A percentile compares a stretch with the other conserved stretches of the same genome.
These are phyloP conservation scores for Typhlomys cinereus DNA, from an alignment of 2,113 vertebrate genomes.

Conservation along the genomic window DNA sequence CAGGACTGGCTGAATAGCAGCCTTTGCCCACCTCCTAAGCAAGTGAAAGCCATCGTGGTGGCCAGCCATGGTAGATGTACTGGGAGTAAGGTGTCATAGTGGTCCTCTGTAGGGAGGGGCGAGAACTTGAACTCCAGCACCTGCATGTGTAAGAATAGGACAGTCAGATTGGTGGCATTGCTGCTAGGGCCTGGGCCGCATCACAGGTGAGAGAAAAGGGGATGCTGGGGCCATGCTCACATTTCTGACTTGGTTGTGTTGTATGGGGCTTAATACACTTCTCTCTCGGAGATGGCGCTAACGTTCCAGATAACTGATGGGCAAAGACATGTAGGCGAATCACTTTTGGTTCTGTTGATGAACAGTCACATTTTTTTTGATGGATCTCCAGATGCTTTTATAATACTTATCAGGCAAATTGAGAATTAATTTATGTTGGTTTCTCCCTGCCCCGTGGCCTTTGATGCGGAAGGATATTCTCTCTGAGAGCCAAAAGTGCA, in stretches of 20 bases:
- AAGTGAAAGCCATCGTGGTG: not conserved
- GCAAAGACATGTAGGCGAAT: not conserved
- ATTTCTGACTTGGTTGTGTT: no score
- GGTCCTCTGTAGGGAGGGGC: not conserved
- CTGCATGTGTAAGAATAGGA: no score
- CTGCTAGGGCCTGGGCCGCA: not conserved
- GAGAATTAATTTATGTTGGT: not conserved
- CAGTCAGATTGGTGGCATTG: not conserved
- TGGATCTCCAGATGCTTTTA: not conserved
- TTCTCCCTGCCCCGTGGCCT: not conserved
- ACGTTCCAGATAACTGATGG: not conserved
- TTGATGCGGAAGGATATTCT: not conserved
- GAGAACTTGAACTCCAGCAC: not conserved
- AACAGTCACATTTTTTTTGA: not conserved
- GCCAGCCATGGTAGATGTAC: accelerated
- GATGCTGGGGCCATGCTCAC: accelerated
- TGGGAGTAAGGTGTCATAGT: no score
- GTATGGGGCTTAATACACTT: not conserved
- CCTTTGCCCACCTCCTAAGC: accelerated
- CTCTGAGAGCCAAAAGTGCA: not conserved
- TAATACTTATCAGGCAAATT: not conserved
- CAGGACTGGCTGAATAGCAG: not conserved
- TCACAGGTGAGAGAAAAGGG: not conserved
- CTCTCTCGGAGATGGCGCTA: not conserved
- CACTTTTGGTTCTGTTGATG: not conserved